phyloP scores from a whole-genome alignment of 1,140 invertebrate species.

The Zaprionus camerounensis region DNA sequence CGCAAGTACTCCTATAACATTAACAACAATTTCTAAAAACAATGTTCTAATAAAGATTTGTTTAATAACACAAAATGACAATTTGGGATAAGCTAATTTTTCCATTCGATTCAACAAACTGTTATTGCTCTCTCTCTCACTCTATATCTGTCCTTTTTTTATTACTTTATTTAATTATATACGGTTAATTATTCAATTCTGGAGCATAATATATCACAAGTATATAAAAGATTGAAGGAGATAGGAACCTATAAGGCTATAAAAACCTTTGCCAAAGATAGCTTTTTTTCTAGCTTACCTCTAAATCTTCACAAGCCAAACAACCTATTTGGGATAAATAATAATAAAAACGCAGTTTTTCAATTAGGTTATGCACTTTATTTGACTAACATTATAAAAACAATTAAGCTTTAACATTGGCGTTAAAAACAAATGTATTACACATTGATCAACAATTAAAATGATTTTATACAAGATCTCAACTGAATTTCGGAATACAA shows the following conservation, averaged over 20 bases:
- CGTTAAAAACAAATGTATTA: constrained; percentile 69
- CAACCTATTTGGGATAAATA: too few relatives aligned
- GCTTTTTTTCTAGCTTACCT: too few relatives aligned
- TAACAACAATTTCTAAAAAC: neutral
- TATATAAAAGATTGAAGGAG: too few relatives aligned
- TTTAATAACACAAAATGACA: neutral
- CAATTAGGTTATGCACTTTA: constrained; percentile 65
- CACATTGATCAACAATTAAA: constrained; percentile 80
- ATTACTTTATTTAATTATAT: neutral
- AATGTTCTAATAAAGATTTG: neutral
- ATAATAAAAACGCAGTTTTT: neutral
- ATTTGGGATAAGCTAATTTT: neutral
- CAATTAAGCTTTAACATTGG: constrained; percentile 56
- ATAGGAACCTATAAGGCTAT: too few relatives aligned
- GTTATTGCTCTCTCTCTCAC: too few relatives aligned
- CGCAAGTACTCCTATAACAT: constrained; percentile 28
- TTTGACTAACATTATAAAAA: constrained; percentile 76
- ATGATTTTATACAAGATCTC: constrained; percentile 45
- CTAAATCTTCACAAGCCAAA: too few relatives aligned
- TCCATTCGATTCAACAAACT: neutral
- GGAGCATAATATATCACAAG: too few relatives aligned
- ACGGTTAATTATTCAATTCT: too few relatives aligned
- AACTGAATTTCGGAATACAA: constrained; percentile 31
- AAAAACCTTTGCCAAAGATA: too few relatives aligned
- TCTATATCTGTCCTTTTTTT: too few relatives aligned